phyloP scores from a whole-genome alignment of 2,797 vertebrate species.

The Siniperca scherzeri region DNA sequence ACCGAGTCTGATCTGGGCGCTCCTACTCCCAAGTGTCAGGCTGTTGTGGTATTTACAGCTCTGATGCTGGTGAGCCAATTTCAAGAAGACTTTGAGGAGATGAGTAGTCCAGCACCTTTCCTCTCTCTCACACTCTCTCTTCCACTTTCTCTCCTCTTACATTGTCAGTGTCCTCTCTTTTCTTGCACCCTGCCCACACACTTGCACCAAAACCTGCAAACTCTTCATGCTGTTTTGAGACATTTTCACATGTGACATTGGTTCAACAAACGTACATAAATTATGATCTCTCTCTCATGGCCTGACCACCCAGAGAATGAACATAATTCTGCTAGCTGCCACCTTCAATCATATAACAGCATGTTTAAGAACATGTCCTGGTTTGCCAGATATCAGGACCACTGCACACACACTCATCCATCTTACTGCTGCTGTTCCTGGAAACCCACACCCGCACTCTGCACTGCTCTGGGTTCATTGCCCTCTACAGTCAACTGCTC shows the following conservation, averaged over 20 bases:
- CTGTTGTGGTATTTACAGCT: constrained; percentile 48
- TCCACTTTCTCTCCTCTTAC: background rate
- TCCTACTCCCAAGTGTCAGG: constrained; percentile 22
- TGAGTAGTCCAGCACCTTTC: constrained; percentile 23
- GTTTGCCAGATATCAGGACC: constrained; percentile 13
- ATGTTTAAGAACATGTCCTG: constrained; percentile 15
- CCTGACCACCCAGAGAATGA: background rate
- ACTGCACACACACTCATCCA: constrained; percentile 11
- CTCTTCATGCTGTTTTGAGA: background rate
- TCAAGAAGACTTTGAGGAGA: constrained; percentile 22
- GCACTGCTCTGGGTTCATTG: constrained; percentile 21
- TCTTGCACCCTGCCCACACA: constrained; percentile 15
- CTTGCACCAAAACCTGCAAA: constrained; percentile 10
- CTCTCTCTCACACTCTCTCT: background rate
- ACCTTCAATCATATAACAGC: constrained; percentile 7
- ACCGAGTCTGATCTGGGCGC: background rate
- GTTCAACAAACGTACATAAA: constrained; percentile 18
- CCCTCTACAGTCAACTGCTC: constrained; percentile 34
- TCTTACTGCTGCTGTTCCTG: constrained; percentile 33
- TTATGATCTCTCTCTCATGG: background rate
- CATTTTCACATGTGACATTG: constrained; percentile 24
- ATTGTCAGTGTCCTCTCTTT: constrained; percentile 16
- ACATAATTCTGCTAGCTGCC: background rate
- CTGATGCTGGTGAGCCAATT: background rate
- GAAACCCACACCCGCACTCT: constrained; percentile 8